Evolutionary conservation across 2,888 invertebrate species (phyloP).

Genomic region (Microctonus hyperodae): DNA sequence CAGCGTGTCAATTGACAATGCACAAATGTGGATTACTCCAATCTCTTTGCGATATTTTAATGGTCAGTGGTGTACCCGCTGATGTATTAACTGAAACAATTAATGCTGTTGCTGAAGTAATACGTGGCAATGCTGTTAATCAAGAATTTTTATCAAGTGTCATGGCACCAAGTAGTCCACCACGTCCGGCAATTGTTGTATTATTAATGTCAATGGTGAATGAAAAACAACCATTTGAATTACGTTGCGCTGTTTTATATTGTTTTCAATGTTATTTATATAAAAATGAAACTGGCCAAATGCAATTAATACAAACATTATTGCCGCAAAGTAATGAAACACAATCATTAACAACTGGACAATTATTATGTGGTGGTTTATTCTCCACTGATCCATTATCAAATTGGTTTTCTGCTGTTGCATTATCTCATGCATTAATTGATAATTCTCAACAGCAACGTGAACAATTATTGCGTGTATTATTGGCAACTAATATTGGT

Average conservation of each 20-base stretch:
- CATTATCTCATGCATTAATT: slow-evolving; percentile 87
- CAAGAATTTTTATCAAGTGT: slow-evolving; percentile 92
- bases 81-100: slow-evolving; percentile 97
- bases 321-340: slow-evolving; percentile 86
- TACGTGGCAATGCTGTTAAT: slow-evolving; percentile 87
- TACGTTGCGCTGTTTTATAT: slow-evolving; percentile 94
- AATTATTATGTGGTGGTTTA: slow-evolving; percentile 90
- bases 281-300: slow-evolving; percentile 90
- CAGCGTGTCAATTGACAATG: slow-evolving; percentile 88
- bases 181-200: slow-evolving; percentile 92
- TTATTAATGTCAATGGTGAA: slow-evolving; percentile 98
- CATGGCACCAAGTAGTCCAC: slow-evolving; percentile 91
- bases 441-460: slow-evolving; percentile 86
- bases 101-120: slow-evolving; percentile 92
- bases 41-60: slow-evolving; percentile 86
- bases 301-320: slow-evolving; percentile 88
- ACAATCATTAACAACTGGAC: slow-evolving; percentile 76
- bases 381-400: slow-evolving; percentile 88
- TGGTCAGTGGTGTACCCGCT: slow-evolving; percentile 96
- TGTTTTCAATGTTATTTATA: slow-evolving; percentile 96
- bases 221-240: slow-evolving; percentile 91
- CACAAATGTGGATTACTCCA: slow-evolving; percentile 82
- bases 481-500: slow-evolving; percentile 85
- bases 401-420: slow-evolving; percentile 95
- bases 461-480: slow-evolving; percentile 89